phyloP scores from a whole-genome alignment of 2,888 invertebrate species.

The Drosophila pullipes region DNA sequence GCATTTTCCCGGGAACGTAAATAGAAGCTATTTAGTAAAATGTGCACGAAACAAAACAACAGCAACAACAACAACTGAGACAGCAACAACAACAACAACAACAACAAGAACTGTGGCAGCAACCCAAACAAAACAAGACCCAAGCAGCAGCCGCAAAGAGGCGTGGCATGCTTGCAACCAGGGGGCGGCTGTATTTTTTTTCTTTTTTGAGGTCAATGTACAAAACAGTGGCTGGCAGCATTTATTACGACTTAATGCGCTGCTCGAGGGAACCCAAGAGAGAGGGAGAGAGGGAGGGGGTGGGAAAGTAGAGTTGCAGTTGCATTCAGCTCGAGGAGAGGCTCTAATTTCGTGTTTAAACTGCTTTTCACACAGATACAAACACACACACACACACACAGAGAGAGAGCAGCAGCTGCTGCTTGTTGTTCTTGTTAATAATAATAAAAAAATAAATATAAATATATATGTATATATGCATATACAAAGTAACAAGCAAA shows the following conservation, averaged over 20 bases:
- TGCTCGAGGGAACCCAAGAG: conserved; percentile 44
- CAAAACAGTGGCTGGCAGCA: conserved; percentile 70
- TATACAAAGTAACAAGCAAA: conserved; percentile 13
- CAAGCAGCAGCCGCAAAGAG: conserved; percentile 25
- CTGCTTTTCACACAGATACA: conserved; percentile 65
- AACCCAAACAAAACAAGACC: conserved; percentile 40
- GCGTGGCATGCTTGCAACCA: conserved; percentile 49
- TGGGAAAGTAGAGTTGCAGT: conserved; percentile 32
- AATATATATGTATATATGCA: conserved; percentile 13
- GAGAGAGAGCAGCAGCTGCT: conserved; percentile 6
- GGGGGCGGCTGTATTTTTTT: conserved; percentile 19
- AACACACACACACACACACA: conserved; percentile 36
- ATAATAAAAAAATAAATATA: conserved; percentile 31
- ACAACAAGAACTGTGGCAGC: conserved; percentile 31
- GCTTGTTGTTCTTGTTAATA: conserved; percentile 28
- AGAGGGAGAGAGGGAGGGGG: not conserved
- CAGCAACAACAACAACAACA: conserved; percentile 36
- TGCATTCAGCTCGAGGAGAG: conserved; percentile 25
- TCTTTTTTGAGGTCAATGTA: conserved; percentile 74
- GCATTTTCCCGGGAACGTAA: conserved; percentile 78
- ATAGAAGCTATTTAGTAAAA: conserved; percentile 78
- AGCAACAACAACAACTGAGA: conserved; percentile 9
- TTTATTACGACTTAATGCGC: conserved; percentile 78
- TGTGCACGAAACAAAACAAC: conserved; percentile 67
- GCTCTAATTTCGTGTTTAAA: conserved; percentile 79